Conservation (phyloP, 2,113 vertebrate species). For the Hippocampus mohnikei region DNA sequence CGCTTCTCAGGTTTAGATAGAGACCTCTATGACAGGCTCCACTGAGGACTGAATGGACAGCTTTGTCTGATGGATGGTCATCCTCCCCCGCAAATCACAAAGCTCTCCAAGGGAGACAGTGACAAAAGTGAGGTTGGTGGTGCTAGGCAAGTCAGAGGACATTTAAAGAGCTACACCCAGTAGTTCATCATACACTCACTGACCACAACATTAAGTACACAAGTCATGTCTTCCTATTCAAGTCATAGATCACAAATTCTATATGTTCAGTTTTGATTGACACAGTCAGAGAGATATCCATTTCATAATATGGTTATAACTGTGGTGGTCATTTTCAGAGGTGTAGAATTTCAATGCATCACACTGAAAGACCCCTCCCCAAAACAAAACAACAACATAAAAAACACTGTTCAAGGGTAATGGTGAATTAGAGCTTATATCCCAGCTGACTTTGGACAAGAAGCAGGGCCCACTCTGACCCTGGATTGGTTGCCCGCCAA, state of each 20-base stretch:
- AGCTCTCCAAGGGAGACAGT: constrained; percentile 38
- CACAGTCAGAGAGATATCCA: background rate
- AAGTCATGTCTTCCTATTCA: background rate
- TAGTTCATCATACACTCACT: background rate
- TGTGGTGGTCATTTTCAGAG: background rate
- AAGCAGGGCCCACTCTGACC: background rate
- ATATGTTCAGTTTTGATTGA: background rate
- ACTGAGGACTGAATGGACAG: constrained; percentile 56
- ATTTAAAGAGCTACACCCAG: background rate
- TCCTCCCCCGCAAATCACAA: constrained; percentile 51
- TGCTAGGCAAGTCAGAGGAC: constrained; percentile 10
- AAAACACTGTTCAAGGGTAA: too few relatives aligned
- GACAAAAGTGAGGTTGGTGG: constrained; percentile 22
- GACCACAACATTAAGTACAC: background rate
- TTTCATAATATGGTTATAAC: background rate
- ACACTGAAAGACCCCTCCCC: background rate
- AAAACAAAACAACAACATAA: too few relatives aligned
- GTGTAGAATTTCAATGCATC: background rate
- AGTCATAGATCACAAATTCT: background rate
- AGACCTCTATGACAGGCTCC: constrained; percentile 56
- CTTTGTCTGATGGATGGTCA: constrained; percentile 54
- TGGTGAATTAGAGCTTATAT: background rate
- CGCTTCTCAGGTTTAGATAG: constrained; percentile 58
- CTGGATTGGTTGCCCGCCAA: background rate
- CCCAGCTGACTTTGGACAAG: background rate